Evolutionary conservation across 2,888 invertebrate species (phyloP).

Genomic region (Podabrus alpinus): DNA sequence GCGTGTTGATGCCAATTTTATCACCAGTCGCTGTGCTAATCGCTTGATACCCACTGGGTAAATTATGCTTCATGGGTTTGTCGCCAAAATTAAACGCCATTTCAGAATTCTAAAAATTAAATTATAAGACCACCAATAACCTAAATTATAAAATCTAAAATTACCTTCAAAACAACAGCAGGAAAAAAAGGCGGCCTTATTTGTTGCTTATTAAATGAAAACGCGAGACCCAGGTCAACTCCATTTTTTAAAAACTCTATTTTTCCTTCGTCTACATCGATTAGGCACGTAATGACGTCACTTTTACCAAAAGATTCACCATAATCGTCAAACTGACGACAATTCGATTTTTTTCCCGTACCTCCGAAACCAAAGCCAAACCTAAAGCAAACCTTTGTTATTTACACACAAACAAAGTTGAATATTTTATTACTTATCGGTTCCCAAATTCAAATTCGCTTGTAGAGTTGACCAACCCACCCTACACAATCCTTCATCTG

Average conservation of each 20-base stretch:
- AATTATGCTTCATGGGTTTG: conserved; percentile 77
- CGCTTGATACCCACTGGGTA: conserved; percentile 69
- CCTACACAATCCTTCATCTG: conserved; percentile 95
- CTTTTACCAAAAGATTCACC: conserved; percentile 91
- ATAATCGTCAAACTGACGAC: conserved; percentile 92
- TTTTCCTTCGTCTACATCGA: conserved; percentile 83
- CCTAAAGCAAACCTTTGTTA: conserved; percentile 44
- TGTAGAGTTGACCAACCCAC: conserved; percentile 92
- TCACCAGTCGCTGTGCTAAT: conserved; percentile 68
- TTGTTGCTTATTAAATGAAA: conserved; percentile 69
- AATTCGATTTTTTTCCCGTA: conserved; percentile 96
- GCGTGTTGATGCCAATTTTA: conserved; percentile 62
- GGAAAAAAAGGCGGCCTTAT: conserved; percentile 83
- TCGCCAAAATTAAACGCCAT: conserved; percentile 95
- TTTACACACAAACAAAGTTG: background rate
- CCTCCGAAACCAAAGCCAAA: conserved; percentile 96
- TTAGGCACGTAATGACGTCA: conserved; percentile 88
- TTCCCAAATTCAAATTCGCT: conserved; percentile 89
- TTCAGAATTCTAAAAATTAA: conserved; percentile 80
- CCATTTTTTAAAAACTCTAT: conserved; percentile 89
- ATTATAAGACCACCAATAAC: background rate
- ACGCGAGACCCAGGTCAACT: conserved; percentile 76
- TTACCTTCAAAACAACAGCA: conserved; percentile 86
- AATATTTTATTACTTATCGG: conserved; percentile 60
- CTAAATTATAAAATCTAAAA: background rate